Evolutionary conservation across 2,797 vertebrate species (phyloP), one percentile per base, ranked within the genome.

Genomic region (Picus viridis): DNA sequence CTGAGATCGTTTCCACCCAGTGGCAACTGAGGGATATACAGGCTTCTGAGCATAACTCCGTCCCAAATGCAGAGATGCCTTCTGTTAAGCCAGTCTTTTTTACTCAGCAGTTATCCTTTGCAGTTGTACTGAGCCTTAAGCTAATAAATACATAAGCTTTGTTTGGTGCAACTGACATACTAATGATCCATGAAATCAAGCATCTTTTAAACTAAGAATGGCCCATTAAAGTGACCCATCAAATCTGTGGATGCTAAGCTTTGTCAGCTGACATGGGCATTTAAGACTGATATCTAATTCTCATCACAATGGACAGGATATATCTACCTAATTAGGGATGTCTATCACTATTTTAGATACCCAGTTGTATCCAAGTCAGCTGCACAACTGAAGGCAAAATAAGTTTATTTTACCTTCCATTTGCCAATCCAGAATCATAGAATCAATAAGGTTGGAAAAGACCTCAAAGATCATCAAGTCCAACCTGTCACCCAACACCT

Each of bases 1-100:
- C 65, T 71, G 57, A 77, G 39, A 75, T 32, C 56, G 51, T 84
- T 92, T 92, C 90, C 85, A 88, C 77, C 85, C 59, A 74, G 90
- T 92, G 90, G 85, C 41, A 88, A 49, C 84, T 10, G 39, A 75
- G 17, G 24, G 49, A 72, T 80, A 76, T 71, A 68, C 85, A 87
- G 36, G 26, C 89, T 64, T 76, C 77, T 27, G 34, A 84, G 36
- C 23, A 24, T 39, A 71, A 27, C 16, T 82, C 47, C 9, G 34
- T 51, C 17, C 7, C 18, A 32, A 29, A 58, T 68, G 73, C 27
- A 36, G 79, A 41, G 32, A 36, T 20, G 4, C 36, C 32, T 80
- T 54, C 65, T 72, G 36, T 77, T 78, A 65, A 69, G 5, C 13
- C 26, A 19, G 29, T 34, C 24, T 62, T 5, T 81, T 12, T 69